Base-by-base conservation (phyloP, 2,797 vertebrate species). In the Botia almorhae region DNA sequence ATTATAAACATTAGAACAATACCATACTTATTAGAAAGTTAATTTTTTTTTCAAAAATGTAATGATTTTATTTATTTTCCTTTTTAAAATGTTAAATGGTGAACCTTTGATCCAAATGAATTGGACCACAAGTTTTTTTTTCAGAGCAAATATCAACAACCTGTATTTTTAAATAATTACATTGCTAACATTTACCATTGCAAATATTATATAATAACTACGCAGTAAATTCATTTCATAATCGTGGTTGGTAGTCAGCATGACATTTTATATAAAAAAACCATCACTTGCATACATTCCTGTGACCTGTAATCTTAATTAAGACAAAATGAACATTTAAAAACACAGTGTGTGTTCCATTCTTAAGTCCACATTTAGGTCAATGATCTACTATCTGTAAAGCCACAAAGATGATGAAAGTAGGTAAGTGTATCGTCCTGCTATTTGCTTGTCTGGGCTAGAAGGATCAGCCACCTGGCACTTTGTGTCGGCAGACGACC, bases 391-490 rank as follows among this genome's bases (percentile, higher is more conserved):
- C 46, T 53, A 55, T 72, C 43, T 74, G 58, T 51, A 68, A 76
- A 50, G 60, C 56, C 68, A 65, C 19, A 51, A n/a, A 74, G 55
- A 71, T 29, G 43, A 81, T 48, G 46, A n/a, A 55, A 48, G 43
- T 53, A 48, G 33, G 77, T 68, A 76, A 73, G 39, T 23, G 69
- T 29, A 55, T 33, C 21, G 53, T 53, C 14, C 56, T 14, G 50
- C 36, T 55, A 7, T 56, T 10, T 56, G 56, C 51, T 74, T 21
- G 53, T 48, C 26, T 14, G 58, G 71, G 65, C 65, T 69, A 63
- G 61, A 33, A 74, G 75, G 71, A 83, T 80, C 85, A 82, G 51
- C 63, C 74, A 81, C 69, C 73, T 71, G 82, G 60, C 29, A 19
- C 74, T 67, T 70, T 64, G 55, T 75, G 60, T 77, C 23, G 13